Base-by-base conservation (phyloP, 2,888 invertebrate genomes). In the Schizaphis graminum region DNA sequence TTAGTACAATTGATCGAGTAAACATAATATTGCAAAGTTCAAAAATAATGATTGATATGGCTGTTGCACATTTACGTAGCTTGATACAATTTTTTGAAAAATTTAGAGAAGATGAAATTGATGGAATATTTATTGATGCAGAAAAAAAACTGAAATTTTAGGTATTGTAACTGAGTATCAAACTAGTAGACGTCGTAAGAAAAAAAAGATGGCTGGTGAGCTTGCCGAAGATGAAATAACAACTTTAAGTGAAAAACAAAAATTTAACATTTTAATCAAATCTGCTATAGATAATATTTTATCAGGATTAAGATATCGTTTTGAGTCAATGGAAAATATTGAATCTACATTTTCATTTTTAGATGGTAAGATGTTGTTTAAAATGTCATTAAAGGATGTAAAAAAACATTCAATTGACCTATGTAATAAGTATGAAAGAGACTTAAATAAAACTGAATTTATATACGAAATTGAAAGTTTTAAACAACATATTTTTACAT, bases 281-380 rank as follows among this genome's bases (percentile, higher is more conserved):
- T 44, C 47, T 86, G 47, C 86, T 47, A 86, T 86, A 47, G 86
- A 86, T 84, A 84, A 84, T 84, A 84, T 41, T 84, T 47, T 86
- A 86, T 28, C 86, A 86, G 28, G 86, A 28, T 47, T 86, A 86
- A 86, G 47, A 86, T 7, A 86, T 41, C 8, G 41, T 44, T 84
- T 84, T 21, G 41, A 41, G 21, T 7, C 84, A 41, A 84, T 84
- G 24, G 8, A 84, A 85, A 28, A 24, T 85, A 26, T 44, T 47
- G 44, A 11, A 47, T 44, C 10, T 2, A 85, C 21, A 44, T 86
- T 86, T 86, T 47, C 3, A 47, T n/a, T 86, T 86, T 49, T 47
- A 86, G 47, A 86, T 49, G 5, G 28, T 47, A 86, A 86, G 16
- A 86, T 86, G 47, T 86, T 86, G 86, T 49, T 86, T 86, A 86